Evolutionary conservation across 2,113 vertebrate species (phyloP).

Genomic region (Thinocorus orbignyianus): DNA sequence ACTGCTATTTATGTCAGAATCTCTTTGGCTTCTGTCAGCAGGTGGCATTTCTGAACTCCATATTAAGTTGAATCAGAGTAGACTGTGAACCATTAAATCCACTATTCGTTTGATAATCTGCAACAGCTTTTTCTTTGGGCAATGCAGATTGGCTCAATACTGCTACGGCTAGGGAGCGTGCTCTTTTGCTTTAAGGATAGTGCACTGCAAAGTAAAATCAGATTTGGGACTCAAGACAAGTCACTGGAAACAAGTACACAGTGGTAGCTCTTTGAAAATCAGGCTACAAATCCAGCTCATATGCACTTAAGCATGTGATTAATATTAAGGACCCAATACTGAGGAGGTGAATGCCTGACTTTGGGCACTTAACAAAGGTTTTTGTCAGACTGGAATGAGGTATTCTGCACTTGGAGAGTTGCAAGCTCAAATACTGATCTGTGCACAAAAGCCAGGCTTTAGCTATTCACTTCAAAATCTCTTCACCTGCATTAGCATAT

Average conservation of each 20-base stretch:
- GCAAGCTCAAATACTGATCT: not conserved
- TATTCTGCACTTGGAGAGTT: not conserved
- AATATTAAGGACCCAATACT: not conserved
- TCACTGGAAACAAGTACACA: not conserved
- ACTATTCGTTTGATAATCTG: not conserved
- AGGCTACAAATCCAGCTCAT: not conserved
- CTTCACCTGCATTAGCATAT: not conserved
- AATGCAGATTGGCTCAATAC: not conserved
- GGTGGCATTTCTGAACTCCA: slow-evolving; percentile 28
- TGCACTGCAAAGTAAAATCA: not conserved
- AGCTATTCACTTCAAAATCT: not conserved
- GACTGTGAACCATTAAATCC: not conserved
- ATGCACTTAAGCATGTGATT: not conserved
- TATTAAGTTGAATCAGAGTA: not conserved
- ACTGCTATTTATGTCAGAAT: not conserved
- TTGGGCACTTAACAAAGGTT: not conserved
- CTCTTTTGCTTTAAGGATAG: not conserved
- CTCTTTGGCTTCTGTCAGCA: slow-evolving; percentile 13
- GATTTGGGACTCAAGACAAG: not conserved
- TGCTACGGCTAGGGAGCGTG: not conserved
- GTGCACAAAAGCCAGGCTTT: not conserved
- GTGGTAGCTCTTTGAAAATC: not conserved
- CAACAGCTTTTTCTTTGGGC: not conserved
- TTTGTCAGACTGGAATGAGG: not conserved
- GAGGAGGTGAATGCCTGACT: not conserved